These are phyloP conservation scores for Fragum sueziense DNA, from an alignment of 2,888 invertebrate species.

Conservation along the genomic window DNA sequence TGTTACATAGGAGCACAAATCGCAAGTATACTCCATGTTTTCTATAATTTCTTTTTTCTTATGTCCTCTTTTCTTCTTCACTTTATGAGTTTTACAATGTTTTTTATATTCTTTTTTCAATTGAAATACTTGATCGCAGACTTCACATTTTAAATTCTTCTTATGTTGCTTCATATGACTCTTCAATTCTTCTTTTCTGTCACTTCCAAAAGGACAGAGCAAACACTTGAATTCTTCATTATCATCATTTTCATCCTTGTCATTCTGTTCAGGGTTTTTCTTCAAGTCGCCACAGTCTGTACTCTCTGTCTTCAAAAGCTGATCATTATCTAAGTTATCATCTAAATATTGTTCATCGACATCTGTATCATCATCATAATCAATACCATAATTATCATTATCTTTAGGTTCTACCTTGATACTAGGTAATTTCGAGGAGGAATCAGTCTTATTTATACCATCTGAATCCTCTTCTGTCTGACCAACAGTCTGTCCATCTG, in stretches of 20 bases:
- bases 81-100: constrained; percentile 44
- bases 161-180: constrained; percentile 69
- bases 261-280: neutral
- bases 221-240: constrained; percentile 55
- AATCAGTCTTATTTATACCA: no score
- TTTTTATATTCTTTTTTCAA: constrained; percentile 68
- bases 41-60: constrained; percentile 19
- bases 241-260: constrained; percentile 6
- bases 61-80: neutral
- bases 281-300: no score
- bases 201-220: constrained; percentile 65
- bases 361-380: constrained; percentile 48
- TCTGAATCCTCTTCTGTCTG: no score
- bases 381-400: neutral
- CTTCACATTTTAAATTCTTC: constrained; percentile 65
- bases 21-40: constrained; percentile 55
- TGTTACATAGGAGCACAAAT: constrained; percentile 64
- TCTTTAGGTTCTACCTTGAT: no score
- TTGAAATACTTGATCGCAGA: constrained; percentile 70
- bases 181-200: constrained; percentile 58
- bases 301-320: no score
- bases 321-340: no score
- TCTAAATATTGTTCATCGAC: constrained; percentile 40
- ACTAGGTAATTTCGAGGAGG: no score
- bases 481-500: no score